Evolutionary conservation across 2,113 vertebrate species (phyloP).

Genomic region (Grammomys surdaster): DNA sequence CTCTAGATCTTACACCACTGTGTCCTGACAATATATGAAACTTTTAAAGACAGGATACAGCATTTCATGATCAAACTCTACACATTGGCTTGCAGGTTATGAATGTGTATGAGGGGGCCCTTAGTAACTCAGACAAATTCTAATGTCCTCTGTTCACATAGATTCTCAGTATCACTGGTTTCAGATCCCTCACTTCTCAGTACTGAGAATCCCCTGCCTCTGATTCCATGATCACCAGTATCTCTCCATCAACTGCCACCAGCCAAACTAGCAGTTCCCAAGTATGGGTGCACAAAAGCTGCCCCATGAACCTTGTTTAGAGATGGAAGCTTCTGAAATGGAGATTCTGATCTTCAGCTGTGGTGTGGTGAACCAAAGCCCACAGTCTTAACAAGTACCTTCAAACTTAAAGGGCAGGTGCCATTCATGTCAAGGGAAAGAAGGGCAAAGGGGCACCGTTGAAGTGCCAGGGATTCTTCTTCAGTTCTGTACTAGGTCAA

Average conservation of each 20-base stretch:
- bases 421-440: background rate
- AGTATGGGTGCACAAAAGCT: background rate
- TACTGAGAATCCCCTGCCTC: background rate
- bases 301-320: background rate
- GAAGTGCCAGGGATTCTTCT: background rate
- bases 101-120: background rate
- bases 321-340: background rate
- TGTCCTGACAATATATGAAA: background rate
- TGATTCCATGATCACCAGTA: background rate
- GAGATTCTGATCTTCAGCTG: background rate
- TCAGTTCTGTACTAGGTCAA: background rate
- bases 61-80: background rate
- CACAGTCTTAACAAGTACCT: background rate
- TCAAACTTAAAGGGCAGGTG: background rate
- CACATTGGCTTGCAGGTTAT: no score
- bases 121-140: background rate
- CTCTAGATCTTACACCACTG: background rate
- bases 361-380: background rate
- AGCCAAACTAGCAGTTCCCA: background rate
- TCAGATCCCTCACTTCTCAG: background rate
- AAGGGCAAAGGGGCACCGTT: background rate
- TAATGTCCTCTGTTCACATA: background rate
- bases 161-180: background rate
- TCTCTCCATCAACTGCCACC: background rate
- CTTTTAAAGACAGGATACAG: background rate